These are phyloP conservation scores for Pogonus chalceus DNA, from an alignment of 1,140 invertebrate species.

Conservation along the genomic window DNA sequence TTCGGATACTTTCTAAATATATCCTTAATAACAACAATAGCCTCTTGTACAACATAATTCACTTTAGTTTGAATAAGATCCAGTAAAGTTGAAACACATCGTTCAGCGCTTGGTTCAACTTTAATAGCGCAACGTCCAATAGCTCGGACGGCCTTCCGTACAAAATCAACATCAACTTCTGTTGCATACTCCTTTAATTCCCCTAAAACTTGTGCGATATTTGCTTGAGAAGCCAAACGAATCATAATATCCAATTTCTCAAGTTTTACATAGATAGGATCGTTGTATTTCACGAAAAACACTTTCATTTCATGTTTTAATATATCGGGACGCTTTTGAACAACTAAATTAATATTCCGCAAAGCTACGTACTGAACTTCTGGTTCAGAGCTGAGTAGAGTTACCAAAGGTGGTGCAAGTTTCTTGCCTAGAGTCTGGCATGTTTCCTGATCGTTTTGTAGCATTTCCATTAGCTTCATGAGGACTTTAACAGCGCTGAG, in stretches of 20 bases:
- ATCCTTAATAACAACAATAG: slow-evolving; percentile 99
- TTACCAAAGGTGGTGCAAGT: slow-evolving; percentile 96
- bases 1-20: slow-evolving; percentile 99
- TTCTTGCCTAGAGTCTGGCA: slow-evolving; percentile 92
- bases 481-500: slow-evolving; percentile 92
- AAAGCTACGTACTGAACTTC: slow-evolving; percentile 99
- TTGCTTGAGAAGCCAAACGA: slow-evolving; percentile 91
- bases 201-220: slow-evolving; percentile 96
- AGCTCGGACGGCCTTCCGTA: slow-evolving; percentile 94
- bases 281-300: slow-evolving; percentile 99
- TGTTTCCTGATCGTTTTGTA: slow-evolving; percentile 87
- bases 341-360: slow-evolving; percentile 97
- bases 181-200: slow-evolving; percentile 99
- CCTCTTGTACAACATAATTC: slow-evolving; percentile 99
- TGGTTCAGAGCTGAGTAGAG: slow-evolving; percentile 93
- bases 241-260: slow-evolving; percentile 99
- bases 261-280: slow-evolving; percentile 99
- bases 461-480: slow-evolving; percentile 98
- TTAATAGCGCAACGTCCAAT: slow-evolving; percentile 99
- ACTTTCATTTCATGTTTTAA: slow-evolving; percentile 99
- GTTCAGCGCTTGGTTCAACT: slow-evolving; percentile 96
- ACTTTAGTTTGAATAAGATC: slow-evolving; percentile 99
- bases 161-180: slow-evolving; percentile 99
- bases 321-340: slow-evolving; percentile 97
- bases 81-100: slow-evolving; percentile 96